Evolutionary conservation across 1,140 invertebrate genomes (phyloP).

Genomic region (Manduca sexta): DNA sequence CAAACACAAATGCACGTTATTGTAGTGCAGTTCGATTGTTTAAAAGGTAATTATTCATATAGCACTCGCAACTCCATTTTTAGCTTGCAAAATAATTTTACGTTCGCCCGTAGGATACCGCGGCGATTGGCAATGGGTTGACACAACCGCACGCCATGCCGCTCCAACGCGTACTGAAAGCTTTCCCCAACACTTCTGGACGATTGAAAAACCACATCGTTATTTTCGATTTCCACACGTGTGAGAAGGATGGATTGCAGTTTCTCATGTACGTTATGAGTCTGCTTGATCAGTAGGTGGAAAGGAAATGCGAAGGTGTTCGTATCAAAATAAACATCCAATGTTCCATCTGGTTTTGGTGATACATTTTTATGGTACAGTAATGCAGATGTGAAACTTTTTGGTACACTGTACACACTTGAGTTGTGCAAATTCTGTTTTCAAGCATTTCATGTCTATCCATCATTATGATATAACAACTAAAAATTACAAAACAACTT

Average conservation of each 20-base stretch:
- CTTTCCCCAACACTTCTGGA: constrained; percentile 45
- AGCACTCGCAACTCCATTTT: constrained; percentile 8
- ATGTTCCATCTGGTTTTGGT: constrained; percentile 1
- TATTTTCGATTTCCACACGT: constrained; percentile 21
- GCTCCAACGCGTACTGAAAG: constrained; percentile 58
- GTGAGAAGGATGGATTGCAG: constrained; percentile 26
- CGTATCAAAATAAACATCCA: constrained; percentile 62
- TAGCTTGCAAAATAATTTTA: constrained; percentile 22
- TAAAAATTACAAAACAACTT: too few relatives aligned
- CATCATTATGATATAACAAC: too few relatives aligned
- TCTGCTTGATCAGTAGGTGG: constrained; percentile 19
- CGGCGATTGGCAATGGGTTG: constrained; percentile 23
- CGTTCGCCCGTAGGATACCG: constrained; percentile 27
- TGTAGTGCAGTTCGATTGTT: constrained; percentile 1
- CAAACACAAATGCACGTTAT: neutral
- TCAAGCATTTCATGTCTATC: too few relatives aligned
- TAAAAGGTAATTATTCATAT: constrained; percentile 3
- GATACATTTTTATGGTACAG: too few relatives aligned
- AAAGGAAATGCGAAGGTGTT: constrained; percentile 53
- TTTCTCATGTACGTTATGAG: neutral
- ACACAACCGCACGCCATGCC: constrained; percentile 43
- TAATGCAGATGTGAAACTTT: too few relatives aligned
- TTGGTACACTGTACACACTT: too few relatives aligned
- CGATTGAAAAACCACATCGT: constrained; percentile 37
- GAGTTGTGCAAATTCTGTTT: too few relatives aligned